A percentile compares a stretch with the other conserved stretches of the same genome.
Conservation (phyloP, 2,113 vertebrate species). For the Pollimyrus isidori region DNA sequence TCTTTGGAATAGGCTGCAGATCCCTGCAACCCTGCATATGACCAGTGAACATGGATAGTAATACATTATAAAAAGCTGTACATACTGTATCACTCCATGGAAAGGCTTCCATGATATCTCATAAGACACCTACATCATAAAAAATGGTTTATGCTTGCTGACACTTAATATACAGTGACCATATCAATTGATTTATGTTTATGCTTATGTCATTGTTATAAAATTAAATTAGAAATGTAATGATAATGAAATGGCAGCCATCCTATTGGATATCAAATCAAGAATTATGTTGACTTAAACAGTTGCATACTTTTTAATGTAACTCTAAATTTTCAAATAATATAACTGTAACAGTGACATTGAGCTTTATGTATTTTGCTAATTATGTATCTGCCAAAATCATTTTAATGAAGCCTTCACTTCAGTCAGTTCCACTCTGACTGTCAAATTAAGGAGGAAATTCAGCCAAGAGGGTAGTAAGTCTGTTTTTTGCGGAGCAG, state of each 20-base stretch:
- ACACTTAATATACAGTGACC: neutral
- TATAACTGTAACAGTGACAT: neutral
- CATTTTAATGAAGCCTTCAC: neutral
- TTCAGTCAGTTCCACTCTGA: neutral
- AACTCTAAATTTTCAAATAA: neutral
- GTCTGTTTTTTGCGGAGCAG: neutral
- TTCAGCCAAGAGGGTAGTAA: neutral
- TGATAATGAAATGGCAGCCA: neutral
- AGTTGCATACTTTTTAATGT: neutral
- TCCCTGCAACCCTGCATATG: neutral
- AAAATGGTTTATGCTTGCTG: neutral
- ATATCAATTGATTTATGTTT: neutral
- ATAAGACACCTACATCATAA: neutral
- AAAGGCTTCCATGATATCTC: neutral
- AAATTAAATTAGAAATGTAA: neutral
- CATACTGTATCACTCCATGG: neutral
- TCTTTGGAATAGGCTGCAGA: neutral
- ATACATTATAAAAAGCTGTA: neutral
- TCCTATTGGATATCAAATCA: neutral
- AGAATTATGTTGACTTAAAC: neutral
- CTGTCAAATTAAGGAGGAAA: neutral
- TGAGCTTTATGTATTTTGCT: neutral
- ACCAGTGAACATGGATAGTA: neutral
- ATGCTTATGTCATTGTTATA: neutral
- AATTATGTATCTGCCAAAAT: neutral